Conservation (phyloP, 2,888 invertebrate genomes). For the Limnephilus auricula region DNA sequence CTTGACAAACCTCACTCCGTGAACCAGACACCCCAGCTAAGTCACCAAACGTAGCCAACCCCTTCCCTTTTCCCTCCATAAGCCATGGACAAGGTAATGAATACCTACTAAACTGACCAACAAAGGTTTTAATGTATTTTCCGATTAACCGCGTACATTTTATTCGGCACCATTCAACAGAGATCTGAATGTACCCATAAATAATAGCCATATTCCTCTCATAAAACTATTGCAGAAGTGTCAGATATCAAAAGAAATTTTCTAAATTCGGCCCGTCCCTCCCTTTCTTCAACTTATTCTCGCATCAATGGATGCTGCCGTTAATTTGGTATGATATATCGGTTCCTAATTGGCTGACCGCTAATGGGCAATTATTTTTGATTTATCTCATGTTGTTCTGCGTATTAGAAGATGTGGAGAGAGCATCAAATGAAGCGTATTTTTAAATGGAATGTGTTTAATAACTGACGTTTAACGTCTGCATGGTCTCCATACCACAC, state of each 20-base stretch:
- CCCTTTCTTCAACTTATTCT: not conserved
- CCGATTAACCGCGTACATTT: too few relatives aligned
- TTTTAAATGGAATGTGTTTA: slow-evolving; percentile 7
- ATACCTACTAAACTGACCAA: too few relatives aligned
- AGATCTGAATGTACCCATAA: not conserved
- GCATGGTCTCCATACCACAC: not conserved
- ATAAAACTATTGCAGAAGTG: not conserved
- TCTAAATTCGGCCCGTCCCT: not conserved
- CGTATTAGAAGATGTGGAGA: not conserved
- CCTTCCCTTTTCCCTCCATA: too few relatives aligned
- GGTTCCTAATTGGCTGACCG: slow-evolving; percentile 58
- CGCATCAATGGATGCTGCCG: slow-evolving; percentile 1
- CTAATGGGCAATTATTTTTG: slow-evolving; percentile 49
- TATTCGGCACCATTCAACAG: too few relatives aligned
- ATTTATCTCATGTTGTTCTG: slow-evolving; percentile 35
- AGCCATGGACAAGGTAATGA: too few relatives aligned
- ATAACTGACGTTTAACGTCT: not conserved
- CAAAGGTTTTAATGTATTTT: too few relatives aligned
- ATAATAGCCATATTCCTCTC: not conserved
- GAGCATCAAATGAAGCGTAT: slow-evolving; percentile 11
- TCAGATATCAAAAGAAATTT: not conserved
- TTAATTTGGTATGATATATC: slow-evolving; percentile 57
- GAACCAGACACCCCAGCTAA: too few relatives aligned
- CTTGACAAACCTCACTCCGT: too few relatives aligned
- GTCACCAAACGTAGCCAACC: too few relatives aligned